Evolutionary conservation across 1,140 invertebrate species (phyloP).

Genomic region (Pachyrhynchus sulphureomaculatus): DNA sequence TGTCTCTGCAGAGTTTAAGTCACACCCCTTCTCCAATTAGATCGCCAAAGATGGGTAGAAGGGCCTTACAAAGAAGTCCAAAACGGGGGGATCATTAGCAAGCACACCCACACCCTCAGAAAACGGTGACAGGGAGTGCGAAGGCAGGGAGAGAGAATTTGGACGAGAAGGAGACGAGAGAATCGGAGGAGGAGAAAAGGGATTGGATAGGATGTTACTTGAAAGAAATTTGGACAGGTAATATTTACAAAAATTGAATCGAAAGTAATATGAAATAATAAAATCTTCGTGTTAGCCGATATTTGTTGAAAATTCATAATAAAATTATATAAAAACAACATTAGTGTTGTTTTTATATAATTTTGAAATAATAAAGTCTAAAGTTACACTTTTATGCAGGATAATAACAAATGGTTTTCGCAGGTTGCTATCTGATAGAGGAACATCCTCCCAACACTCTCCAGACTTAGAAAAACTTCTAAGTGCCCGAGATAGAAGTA

Average conservation of each 20-base stretch:
- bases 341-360: too few relatives aligned
- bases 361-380: too few relatives aligned
- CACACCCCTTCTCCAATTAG: slow-evolving; percentile 47
- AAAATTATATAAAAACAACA: too few relatives aligned
- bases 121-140: slow-evolving; percentile 21
- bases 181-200: slow-evolving; percentile 44
- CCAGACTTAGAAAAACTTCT: slow-evolving; percentile 56
- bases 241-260: too few relatives aligned
- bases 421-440: slow-evolving; percentile 51
- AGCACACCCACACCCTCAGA: slow-evolving; percentile 46
- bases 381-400: too few relatives aligned
- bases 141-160: neutral
- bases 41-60: slow-evolving; percentile 60
- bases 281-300: too few relatives aligned
- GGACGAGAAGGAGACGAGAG: slow-evolving; percentile 25
- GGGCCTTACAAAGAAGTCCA: slow-evolving; percentile 53
- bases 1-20: slow-evolving; percentile 13
- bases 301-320: too few relatives aligned
- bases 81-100: slow-evolving; percentile 45
- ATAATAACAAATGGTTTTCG: too few relatives aligned
- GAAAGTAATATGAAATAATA: too few relatives aligned
- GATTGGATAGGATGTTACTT: slow-evolving; percentile 60
- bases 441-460: slow-evolving; percentile 32
- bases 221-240: slow-evolving; percentile 61
- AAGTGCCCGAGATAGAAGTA: slow-evolving; percentile 58